A percentile compares a stretch with the other conserved stretches of the same genome.
phyloP scores from a whole-genome alignment of 2,113 vertebrate genomes.

The Madoqua kirkii region DNA sequence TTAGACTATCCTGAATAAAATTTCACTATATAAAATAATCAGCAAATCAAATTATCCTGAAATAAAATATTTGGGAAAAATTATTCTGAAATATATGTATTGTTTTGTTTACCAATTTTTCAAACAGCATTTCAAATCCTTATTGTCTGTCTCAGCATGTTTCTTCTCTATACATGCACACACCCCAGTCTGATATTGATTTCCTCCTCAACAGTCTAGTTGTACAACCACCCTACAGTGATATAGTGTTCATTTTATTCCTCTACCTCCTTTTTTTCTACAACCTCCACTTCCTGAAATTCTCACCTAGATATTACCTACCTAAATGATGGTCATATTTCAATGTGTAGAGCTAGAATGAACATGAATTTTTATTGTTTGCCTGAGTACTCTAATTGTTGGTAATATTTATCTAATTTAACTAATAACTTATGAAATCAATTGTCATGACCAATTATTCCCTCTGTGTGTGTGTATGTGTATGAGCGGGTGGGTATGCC shows the following conservation, averaged over 20 bases:
- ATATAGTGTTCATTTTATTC: background rate
- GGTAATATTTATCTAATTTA: background rate
- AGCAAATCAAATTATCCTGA: background rate
- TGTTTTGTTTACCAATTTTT: background rate
- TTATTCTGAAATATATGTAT: background rate
- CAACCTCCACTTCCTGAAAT: background rate
- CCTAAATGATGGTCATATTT: background rate
- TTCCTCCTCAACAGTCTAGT: background rate
- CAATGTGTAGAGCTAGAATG: background rate
- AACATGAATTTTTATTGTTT: background rate
- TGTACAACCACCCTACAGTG: background rate
- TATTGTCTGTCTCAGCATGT: background rate
- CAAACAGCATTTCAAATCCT: background rate
- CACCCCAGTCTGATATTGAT: background rate
- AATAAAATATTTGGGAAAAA: background rate
- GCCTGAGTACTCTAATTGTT: background rate
- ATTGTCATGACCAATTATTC: background rate
- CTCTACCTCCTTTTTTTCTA: background rate
- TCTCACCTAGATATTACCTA: background rate
- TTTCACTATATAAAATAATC: background rate
- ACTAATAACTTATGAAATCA: background rate
- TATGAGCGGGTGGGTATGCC: accelerated
- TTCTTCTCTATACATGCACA: background rate
- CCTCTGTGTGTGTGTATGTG: background rate
- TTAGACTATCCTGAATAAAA: background rate